Base-by-base conservation (phyloP, 2,113 vertebrate genomes). In the Campylomormyrus tamandua region DNA sequence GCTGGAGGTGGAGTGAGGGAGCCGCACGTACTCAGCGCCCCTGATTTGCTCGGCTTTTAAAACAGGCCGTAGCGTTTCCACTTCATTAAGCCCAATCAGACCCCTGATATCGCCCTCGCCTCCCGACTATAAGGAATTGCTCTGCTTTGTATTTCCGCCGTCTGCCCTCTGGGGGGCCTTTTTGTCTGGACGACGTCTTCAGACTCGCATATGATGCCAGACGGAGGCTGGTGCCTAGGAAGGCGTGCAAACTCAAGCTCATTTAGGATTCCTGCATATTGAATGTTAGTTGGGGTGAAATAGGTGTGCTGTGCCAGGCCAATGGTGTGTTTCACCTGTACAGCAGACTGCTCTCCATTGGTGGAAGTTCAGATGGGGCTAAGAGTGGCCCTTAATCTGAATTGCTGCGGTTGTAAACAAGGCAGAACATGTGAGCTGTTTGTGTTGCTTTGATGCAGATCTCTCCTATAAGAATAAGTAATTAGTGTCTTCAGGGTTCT, bases 81-180 rank as follows among this genome's bases (percentile, higher is more conserved):
- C 90, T 92, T 90, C 85, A 92, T 91, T 92, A 92, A 74, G 83
- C 62, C 70, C 89, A 85, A 91, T 93, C 90, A 91, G 52, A 66
- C 31, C 19, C 89, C 90, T 92, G 90, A 92, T 92, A 92, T 90
- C 89, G 90, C 89, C 87, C 77, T 62, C 89, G 70, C 89, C 91
- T 90, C 31, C 48, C 19, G 0, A 50, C 45, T 84, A n/a, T 49
- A 80, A 91, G 86, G 87, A 87, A 88, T 91, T 31, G 21, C 87
- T 83, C 49, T 88, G 91, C 74, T 70, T 70, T 70, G 62, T 70
- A 91, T 92, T 91, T 90, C 42, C 77, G 83, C 90, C 35, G 42
- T 56, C 85, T 88, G 27, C 5, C 84, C 66, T 24, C 58, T 74
- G n/a, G 42, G 53, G 7, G 13, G 83, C 9, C 50, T 53, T 11